phyloP scores from a whole-genome alignment of 2,797 vertebrate species.

The Amniataba percoides region DNA sequence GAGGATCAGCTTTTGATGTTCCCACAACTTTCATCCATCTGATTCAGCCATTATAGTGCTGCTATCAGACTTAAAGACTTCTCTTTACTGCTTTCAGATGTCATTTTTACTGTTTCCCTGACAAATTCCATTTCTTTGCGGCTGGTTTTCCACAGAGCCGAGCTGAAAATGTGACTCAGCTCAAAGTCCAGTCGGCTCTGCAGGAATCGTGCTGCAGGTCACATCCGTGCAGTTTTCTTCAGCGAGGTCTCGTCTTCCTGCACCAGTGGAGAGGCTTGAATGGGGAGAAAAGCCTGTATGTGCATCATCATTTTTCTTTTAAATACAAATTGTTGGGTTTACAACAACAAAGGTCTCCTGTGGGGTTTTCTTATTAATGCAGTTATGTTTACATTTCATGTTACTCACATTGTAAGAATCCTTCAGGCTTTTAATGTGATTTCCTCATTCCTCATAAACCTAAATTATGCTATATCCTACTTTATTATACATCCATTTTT shows the following conservation, averaged over 20 bases:
- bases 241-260: background rate
- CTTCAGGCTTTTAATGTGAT: too few species aligned
- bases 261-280: too few species aligned
- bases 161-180: slow-evolving; percentile 36
- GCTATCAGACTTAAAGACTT: slow-evolving; percentile 4
- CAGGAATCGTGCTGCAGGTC: slow-evolving; percentile 22
- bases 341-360: background rate
- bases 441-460: too few species aligned
- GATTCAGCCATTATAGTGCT: slow-evolving; percentile 39
- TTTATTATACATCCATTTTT: too few species aligned
- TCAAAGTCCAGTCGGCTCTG: slow-evolving; percentile 26
- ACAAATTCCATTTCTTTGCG: slow-evolving; percentile 19
- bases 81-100: slow-evolving; percentile 44
- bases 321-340: background rate
- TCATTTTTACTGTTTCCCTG: slow-evolving; percentile 38
- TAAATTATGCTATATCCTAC: too few species aligned
- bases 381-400: too few species aligned
- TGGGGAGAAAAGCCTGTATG: too few species aligned
- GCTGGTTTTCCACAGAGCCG: slow-evolving; percentile 14
- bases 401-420: too few species aligned
- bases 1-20: slow-evolving; percentile 18
- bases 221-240: background rate
- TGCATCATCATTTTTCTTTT: too few species aligned
- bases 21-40: slow-evolving; percentile 25
- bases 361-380: too few species aligned